Percentiles rank a stretch among this genome's conserved stretches.
Conservation (phyloP, 2,888 invertebrate species). For the Phrixothrix hirtus region DNA sequence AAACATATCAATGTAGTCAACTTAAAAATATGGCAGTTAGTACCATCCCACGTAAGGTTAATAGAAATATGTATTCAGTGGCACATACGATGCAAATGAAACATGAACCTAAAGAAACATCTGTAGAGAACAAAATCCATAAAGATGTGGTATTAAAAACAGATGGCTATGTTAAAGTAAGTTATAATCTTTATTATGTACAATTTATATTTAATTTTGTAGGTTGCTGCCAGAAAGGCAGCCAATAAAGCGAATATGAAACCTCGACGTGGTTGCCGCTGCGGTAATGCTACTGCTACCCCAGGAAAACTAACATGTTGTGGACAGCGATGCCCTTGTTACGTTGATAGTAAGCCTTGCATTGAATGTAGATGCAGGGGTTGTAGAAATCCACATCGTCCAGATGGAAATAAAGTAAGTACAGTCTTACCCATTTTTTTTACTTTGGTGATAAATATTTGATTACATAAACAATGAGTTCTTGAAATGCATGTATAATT, state of each 20-base stretch:
- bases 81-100: no score
- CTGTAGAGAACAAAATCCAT: slow-evolving; percentile 5
- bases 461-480: no score
- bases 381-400: slow-evolving; percentile 87
- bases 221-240: slow-evolving; percentile 59
- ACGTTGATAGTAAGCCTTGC: slow-evolving; percentile 87
- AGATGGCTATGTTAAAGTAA: slow-evolving; percentile 45
- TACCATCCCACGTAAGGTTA: no score
- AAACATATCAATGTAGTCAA: slow-evolving; percentile 56
- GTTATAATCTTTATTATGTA: no score
- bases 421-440: no score
- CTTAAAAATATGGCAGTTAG: no score
- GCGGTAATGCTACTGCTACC: slow-evolving; percentile 86
- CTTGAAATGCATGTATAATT: no score
- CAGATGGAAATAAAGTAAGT: slow-evolving; percentile 77
- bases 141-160: slow-evolving; percentile 13
- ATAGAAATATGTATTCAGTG: no score
- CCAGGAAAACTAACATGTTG: slow-evolving; percentile 92
- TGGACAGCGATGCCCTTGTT: slow-evolving; percentile 92
- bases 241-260: slow-evolving; percentile 53
- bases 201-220: slow-evolving; percentile 5
- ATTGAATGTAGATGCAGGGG: slow-evolving; percentile 89
- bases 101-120: slow-evolving; percentile 62
- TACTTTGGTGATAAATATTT: no score
- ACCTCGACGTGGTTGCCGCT: slow-evolving; percentile 78